Conservation (phyloP, 37 sponge, comb jelly and placozoan genomes). For the Diacarnus erythraeanus region DNA sequence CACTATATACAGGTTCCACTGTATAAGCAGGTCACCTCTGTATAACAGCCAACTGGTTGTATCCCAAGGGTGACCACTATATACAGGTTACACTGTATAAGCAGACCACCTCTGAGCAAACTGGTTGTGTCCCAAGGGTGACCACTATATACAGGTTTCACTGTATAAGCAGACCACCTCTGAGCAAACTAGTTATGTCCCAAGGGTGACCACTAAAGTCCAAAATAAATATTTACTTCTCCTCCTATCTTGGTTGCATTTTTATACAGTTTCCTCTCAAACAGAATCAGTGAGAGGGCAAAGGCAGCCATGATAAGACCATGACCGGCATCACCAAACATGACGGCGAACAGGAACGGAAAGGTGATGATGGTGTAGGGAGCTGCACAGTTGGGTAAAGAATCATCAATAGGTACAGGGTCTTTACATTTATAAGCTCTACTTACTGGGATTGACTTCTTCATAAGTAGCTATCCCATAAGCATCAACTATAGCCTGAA, state of each 20-base stretch:
- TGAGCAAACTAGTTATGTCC: no score
- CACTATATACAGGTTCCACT: no score
- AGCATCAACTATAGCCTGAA: slow-evolving; percentile 97
- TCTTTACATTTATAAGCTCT: not conserved
- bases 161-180: no score
- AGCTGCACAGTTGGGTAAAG: slow-evolving; percentile 59
- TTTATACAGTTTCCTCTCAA: slow-evolving; percentile 81
- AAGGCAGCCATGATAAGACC: slow-evolving; percentile 90
- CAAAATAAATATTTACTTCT: slow-evolving; percentile 70
- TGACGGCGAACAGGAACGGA: slow-evolving; percentile 99
- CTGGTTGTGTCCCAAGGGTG: no score
- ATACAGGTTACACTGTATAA: no score
- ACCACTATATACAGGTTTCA: no score
- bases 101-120: no score
- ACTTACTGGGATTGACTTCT: slow-evolving; percentile 96
- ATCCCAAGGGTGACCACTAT: no score
- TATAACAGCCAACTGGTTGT: no score
- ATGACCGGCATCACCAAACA: slow-evolving; percentile 99
- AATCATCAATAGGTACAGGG: not conserved
- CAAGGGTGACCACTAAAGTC: not conserved
- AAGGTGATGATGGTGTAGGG: slow-evolving; percentile 96
- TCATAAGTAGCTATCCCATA: slow-evolving; percentile 93
- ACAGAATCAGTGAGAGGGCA: slow-evolving; percentile 82
- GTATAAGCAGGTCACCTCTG: no score
- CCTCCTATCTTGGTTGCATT: slow-evolving; percentile 65